Evolutionary conservation across 2,797 vertebrate genomes (phyloP).

Genomic region (Oophaga sylvatica): DNA sequence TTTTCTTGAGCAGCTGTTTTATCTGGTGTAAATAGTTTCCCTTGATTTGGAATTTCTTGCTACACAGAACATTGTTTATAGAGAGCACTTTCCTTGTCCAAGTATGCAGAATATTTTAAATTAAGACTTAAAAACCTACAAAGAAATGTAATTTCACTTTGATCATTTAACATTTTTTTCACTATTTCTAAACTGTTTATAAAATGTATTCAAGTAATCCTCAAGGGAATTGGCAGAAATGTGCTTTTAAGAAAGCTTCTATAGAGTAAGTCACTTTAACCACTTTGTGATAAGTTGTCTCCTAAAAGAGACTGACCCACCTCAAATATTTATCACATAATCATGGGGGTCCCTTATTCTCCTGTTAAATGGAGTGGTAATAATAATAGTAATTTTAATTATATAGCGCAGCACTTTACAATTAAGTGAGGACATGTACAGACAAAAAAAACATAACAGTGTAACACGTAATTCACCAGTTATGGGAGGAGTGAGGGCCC

Average conservation of each 20-base stretch:
- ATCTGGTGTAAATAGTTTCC: neutral
- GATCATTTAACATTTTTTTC: neutral
- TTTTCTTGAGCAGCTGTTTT: neutral
- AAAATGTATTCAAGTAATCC: neutral
- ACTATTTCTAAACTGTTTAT: neutral
- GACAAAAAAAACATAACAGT: too few relatives aligned
- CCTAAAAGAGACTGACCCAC: neutral
- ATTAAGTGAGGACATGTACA: too few relatives aligned
- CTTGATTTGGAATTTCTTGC: neutral
- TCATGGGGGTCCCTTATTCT: too few relatives aligned
- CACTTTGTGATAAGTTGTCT: neutral
- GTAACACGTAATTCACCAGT: too few relatives aligned
- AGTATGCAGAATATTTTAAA: neutral
- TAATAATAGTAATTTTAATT: too few relatives aligned
- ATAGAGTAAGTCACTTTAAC: neutral
- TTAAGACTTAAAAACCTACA: neutral
- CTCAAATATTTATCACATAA: too few relatives aligned
- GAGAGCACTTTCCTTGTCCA: neutral
- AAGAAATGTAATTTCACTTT: neutral
- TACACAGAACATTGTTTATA: neutral
- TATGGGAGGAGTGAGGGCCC: too few relatives aligned
- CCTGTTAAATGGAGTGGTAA: too few relatives aligned
- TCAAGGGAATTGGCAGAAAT: neutral
- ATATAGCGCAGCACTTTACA: too few relatives aligned
- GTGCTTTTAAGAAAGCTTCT: neutral